Evolutionary conservation across 2,888 invertebrate species (phyloP).

Genomic region (Macrosiphum euphorbiae): DNA sequence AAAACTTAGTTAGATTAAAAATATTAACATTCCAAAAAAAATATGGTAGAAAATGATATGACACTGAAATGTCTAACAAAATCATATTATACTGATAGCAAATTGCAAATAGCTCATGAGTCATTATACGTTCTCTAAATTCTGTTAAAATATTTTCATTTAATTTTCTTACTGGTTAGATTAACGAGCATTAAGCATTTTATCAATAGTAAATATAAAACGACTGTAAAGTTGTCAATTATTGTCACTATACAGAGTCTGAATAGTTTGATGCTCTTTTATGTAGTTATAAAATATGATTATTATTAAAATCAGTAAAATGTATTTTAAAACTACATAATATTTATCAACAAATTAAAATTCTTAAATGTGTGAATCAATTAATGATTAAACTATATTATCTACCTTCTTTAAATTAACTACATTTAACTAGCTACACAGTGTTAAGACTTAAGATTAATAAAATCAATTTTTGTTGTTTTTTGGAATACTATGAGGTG

Average conservation of each 20-base stretch:
- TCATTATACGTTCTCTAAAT: not conserved
- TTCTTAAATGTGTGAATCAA: not conserved
- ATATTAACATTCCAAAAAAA: not conserved
- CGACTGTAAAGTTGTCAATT: not conserved
- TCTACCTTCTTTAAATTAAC: not conserved
- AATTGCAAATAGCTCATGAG: not conserved
- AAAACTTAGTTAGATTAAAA: not conserved
- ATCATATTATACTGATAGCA: not conserved
- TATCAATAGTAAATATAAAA: slow-evolving; percentile 1
- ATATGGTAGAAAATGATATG: not conserved
- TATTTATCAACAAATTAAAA: not conserved
- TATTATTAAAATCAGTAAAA: not conserved
- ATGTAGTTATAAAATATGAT: not conserved
- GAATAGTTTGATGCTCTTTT: not conserved
- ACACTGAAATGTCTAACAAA: not conserved
- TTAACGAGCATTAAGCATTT: not conserved
- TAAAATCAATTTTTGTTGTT: not conserved
- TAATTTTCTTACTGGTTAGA: not conserved
- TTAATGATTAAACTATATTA: not conserved
- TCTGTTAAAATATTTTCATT: not conserved
- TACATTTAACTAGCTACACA: not conserved
- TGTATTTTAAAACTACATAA: not conserved
- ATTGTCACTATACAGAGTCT: not conserved
- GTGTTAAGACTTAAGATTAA: not conserved
- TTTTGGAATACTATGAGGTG: not conserved